These are phyloP conservation scores for Eilema depressum DNA, from an alignment of 2,888 invertebrate species.

Conservation along the genomic window DNA sequence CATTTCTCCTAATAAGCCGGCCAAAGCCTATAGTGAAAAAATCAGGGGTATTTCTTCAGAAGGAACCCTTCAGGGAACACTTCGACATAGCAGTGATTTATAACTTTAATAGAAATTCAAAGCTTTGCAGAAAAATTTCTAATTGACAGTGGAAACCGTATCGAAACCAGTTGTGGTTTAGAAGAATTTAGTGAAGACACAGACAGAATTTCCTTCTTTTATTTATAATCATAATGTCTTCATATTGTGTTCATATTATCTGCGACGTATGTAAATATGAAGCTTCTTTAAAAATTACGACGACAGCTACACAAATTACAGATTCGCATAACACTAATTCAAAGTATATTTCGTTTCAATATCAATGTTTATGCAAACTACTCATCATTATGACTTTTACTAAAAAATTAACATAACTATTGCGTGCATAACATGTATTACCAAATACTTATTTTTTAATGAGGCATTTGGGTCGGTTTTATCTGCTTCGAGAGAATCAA, in stretches of 20 bases:
- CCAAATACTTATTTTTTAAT: constrained; percentile 3
- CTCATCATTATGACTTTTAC: constrained; percentile 2
- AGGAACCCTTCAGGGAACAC: no score
- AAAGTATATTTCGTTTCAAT: not conserved
- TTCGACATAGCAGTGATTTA: no score
- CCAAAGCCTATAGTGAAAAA: no score
- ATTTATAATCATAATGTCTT: not conserved
- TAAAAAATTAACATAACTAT: constrained; percentile 27
- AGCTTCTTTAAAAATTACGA: not conserved
- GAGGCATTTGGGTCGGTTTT: not conserved
- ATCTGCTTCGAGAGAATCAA: not conserved
- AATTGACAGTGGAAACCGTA: not conserved
- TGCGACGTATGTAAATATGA: not conserved
- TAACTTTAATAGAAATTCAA: not conserved
- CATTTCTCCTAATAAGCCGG: not conserved
- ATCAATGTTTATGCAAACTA: constrained; percentile 14
- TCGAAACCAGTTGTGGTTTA: not conserved
- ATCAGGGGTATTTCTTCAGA: no score
- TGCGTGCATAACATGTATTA: constrained; percentile 10
- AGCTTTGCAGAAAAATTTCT: not conserved
- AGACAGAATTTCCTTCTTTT: not conserved
- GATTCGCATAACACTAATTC: constrained; percentile 1
- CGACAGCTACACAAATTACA: not conserved
- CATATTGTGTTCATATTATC: not conserved
- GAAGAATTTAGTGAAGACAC: not conserved